Evolutionary conservation across 1,140 invertebrate genomes (phyloP).

Genomic region (Monomorium pharaonis): DNA sequence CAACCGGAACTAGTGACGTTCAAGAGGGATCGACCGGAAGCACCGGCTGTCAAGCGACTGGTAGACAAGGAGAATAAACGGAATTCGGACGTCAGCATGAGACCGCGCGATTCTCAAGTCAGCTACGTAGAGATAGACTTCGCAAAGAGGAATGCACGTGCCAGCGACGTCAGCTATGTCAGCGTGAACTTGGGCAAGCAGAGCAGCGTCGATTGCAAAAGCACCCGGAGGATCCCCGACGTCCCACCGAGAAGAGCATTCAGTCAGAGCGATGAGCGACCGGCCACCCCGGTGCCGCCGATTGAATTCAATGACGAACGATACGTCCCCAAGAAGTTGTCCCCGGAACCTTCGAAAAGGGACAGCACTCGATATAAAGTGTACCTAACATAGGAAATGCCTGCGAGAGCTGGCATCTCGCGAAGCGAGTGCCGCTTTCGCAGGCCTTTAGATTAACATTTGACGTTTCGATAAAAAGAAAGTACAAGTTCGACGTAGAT

Average conservation of each 20-base stretch:
- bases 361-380: constrained; percentile 79
- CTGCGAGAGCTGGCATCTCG: neutral
- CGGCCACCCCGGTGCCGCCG: constrained; percentile 69
- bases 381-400: constrained; percentile 72
- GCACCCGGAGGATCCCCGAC: constrained; percentile 37
- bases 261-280: constrained; percentile 71
- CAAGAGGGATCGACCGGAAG: neutral
- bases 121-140: constrained; percentile 66
- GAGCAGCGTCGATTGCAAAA: constrained; percentile 64
- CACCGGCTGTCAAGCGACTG: neutral
- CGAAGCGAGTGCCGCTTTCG: constrained; percentile 28
- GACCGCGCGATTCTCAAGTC: constrained; percentile 34
- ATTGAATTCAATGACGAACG: constrained; percentile 64
- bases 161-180: constrained; percentile 65
- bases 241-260: constrained; percentile 69
- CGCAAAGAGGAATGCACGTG: constrained; percentile 56
- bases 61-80: constrained; percentile 52
- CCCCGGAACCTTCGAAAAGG: constrained; percentile 65
- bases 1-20: neutral
- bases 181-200: constrained; percentile 56
- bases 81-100: constrained; percentile 56
- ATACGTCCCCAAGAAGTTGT: constrained; percentile 52
- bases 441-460: constrained; percentile 2
- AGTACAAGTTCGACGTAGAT: neutral
- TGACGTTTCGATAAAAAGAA: neutral